Evolutionary conservation across 2,888 invertebrate species (phyloP), one percentile per base, ranked within the genome.

Genomic region (Callyntrura sp.): DNA sequence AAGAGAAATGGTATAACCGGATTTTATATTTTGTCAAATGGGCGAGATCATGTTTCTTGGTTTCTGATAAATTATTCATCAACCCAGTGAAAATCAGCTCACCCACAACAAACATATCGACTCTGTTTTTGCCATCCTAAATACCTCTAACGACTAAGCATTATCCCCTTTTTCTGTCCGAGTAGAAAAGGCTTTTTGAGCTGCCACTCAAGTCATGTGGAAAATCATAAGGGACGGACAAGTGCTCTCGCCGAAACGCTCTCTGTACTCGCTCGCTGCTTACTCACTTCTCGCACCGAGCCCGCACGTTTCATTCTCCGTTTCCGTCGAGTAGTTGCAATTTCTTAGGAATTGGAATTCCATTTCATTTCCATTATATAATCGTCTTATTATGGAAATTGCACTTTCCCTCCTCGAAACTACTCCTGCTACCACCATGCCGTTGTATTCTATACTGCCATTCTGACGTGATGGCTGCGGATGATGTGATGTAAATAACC

Each of bases 341-440:
- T 70, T 45, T 70, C 8, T 11, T n/a, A 9, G 20, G 20, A 48
- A 51, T 48, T 45, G 73, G 73, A 73, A 73, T 73, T 0, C 48
- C 23, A 73, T 73, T 70, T 20, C 23, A 73, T 73, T 73, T 73
- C 73, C 57, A 79, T 79, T 48, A 35, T n/a, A 35, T 57, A 79
- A 79, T 57, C 79, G 55, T 57, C 79, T 57, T 55, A 25, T 79
- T 79, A 79, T 79, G 79, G 79, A 79, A 79, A 79, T 79, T 55
- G 35, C 4, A 79, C 8, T n/a, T 28, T 55, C 57, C 51, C 20
- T n/a, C 70, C 45, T 28, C 12, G 0, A 12, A 0, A n/a, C 45
- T 79, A n/a, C 23, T 9, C 28, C 28, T 55, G 14, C 51, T 55
- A 28, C 20, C 25, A 8, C 9, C 51, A 14, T 6, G 3, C 20